Evolutionary conservation across 2,888 invertebrate genomes (phyloP).

Genomic region (Drosophila emarginata): DNA sequence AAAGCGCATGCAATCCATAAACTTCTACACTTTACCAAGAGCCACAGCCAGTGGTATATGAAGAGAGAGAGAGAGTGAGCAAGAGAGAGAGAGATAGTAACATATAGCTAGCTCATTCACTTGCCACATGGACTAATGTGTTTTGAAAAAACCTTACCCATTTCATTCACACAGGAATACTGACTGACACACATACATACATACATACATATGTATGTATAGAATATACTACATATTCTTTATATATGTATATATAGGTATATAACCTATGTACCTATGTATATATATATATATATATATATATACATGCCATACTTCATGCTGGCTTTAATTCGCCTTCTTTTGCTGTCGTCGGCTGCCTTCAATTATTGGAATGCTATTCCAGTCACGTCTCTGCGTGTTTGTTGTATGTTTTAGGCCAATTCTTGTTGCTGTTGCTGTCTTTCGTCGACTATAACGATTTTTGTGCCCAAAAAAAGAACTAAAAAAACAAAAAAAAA

Average conservation of each 20-base stretch:
- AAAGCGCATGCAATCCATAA: conserved; percentile 56
- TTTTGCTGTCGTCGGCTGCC: conserved; percentile 52
- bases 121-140: conserved; percentile 8
- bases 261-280: neutral
- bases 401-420: conserved; percentile 50
- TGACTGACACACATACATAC: neutral
- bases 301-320: conserved; percentile 52
- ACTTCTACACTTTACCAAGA: conserved; percentile 22
- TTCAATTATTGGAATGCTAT: conserved; percentile 69
- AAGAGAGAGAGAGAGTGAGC: neutral
- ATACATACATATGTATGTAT: no score
- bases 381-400: conserved; percentile 70
- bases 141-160: neutral
- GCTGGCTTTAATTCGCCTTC: conserved; percentile 59
- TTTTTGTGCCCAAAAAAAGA: conserved; percentile 40
- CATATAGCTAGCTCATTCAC: neutral
- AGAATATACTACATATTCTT: neutral
- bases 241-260: neutral
- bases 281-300: neutral
- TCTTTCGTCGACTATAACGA: conserved; percentile 26
- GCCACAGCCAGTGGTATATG: neutral
- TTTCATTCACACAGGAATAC: neutral
- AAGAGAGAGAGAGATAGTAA: neutral
- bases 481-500: conserved; percentile 19
- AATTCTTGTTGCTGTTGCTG: conserved; percentile 11